A percentile compares a stretch with the other conserved stretches of the same genome.
Conservation (phyloP, 2,113 vertebrate genomes). For the Hippocampus zosterae region DNA sequence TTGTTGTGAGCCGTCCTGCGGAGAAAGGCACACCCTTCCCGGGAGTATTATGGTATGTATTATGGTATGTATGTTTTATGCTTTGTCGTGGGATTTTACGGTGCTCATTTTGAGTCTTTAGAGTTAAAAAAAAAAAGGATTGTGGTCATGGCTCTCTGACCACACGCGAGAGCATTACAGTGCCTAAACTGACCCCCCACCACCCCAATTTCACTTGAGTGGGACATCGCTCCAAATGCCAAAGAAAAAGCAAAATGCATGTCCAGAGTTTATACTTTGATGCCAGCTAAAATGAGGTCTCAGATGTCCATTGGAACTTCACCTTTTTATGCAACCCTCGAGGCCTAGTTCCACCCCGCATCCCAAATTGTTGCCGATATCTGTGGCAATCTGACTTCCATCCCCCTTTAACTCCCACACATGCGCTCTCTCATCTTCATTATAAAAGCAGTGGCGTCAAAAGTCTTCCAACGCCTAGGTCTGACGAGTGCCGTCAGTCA, state of each 20-base stretch:
- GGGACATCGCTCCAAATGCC: too few species aligned
- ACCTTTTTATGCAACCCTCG: neutral
- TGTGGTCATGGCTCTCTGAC: too few species aligned
- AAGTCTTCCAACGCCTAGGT: constrained; percentile 24
- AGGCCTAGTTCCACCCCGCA: neutral
- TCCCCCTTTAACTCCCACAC: constrained; percentile 12
- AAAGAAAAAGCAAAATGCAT: too few species aligned
- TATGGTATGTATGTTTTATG: constrained; percentile 45
- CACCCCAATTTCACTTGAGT: too few species aligned
- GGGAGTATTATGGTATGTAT: too few species aligned
- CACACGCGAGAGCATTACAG: too few species aligned
- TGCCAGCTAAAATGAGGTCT: neutral
- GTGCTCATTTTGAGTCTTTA: too few species aligned
- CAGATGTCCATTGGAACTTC: neutral
- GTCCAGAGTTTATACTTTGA: neutral
- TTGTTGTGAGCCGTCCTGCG: constrained; percentile 44
- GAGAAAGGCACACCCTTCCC: constrained; percentile 33
- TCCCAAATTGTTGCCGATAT: neutral
- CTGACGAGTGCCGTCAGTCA: constrained; percentile 17
- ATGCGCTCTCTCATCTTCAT: neutral
- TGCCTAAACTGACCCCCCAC: too few species aligned
- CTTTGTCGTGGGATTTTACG: neutral
- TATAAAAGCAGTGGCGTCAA: constrained; percentile 24
- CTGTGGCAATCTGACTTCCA: neutral
- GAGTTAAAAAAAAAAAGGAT: too few species aligned